These are phyloP conservation scores for Allygus modestus DNA, from an alignment of 2,888 invertebrate genomes.

Conservation along the genomic window DNA sequence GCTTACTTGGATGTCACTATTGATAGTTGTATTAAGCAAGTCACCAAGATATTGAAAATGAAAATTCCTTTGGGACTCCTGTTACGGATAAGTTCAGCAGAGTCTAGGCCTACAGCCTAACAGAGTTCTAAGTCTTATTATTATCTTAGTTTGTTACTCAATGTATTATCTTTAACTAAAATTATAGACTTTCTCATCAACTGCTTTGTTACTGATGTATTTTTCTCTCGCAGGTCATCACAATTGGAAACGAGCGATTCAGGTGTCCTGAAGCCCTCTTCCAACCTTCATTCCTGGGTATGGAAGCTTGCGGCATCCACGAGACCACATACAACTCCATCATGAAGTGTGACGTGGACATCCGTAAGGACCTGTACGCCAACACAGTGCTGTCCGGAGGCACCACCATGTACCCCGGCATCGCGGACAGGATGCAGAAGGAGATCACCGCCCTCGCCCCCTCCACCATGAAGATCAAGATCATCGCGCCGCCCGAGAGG, in stretches of 20 bases:
- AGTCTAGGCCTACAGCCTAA: too few species aligned
- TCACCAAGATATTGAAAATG: too few species aligned
- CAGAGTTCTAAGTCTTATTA: too few species aligned
- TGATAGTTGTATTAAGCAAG: too few species aligned
- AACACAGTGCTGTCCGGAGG: slow-evolving; percentile 96
- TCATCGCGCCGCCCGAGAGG: slow-evolving; percentile 95
- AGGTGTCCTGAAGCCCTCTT: slow-evolving; percentile 96
- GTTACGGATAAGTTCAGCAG: too few species aligned
- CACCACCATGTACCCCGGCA: slow-evolving; percentile 97
- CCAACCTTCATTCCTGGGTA: slow-evolving; percentile 93
- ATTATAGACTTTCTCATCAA: too few species aligned
- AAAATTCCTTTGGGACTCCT: too few species aligned
- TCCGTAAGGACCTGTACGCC: slow-evolving; percentile 97
- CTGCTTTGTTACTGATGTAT: too few species aligned
- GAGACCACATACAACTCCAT: slow-evolving; percentile 96
- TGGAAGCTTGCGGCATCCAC: slow-evolving; percentile 93
- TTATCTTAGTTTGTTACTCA: too few species aligned
- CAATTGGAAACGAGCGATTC: slow-evolving; percentile 95
- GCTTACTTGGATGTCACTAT: too few species aligned
- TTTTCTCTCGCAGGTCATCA: slow-evolving; percentile 78
- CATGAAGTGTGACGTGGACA: slow-evolving; percentile 98
- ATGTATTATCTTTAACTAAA: too few species aligned
- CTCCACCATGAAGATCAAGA: slow-evolving; percentile 95
- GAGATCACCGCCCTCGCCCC: slow-evolving; percentile 94
- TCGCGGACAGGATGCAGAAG: slow-evolving; percentile 95